Evolutionary conservation across 2,888 invertebrate genomes (phyloP), one percentile per base, ranked within the genome.

Genomic region (Invenusta paracnida): DNA sequence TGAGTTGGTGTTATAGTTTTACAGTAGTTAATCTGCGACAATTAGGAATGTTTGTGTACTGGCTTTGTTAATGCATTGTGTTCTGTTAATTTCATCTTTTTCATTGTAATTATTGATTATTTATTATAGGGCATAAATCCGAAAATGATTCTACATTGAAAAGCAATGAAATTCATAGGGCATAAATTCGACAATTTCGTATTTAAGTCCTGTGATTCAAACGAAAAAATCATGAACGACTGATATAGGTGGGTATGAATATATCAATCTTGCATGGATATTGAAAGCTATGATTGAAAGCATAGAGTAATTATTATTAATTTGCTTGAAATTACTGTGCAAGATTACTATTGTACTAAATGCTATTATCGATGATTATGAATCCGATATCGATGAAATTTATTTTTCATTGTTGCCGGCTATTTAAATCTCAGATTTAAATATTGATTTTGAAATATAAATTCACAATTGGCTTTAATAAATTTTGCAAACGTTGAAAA

Each of bases 401-500:
- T n/a, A n/a, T n/a, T n/a, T n/a, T n/a, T n/a, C n/a, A n/a, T n/a
- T n/a, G n/a, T n/a, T n/a, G n/a, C n/a, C n/a, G n/a, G n/a, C n/a
- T n/a, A n/a, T n/a, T n/a, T n/a, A n/a, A n/a, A n/a, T n/a, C n/a
- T n/a, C n/a, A n/a, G n/a, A n/a, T n/a, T n/a, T n/a, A n/a, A n/a
- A n/a, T n/a, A n/a, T n/a, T n/a, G n/a, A n/a, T n/a, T n/a, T n/a
- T n/a, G n/a, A n/a, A n/a, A n/a, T n/a, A n/a, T n/a, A n/a, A n/a
- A n/a, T n/a, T n/a, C n/a, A n/a, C 48, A 48, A 23, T 13, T 73
- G 73, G 25, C 17, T 73, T 23, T 73, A n/a, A 73, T 73, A n/a
- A 73, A 73, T 23, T 73, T 73, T 73, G 73, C 73, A n/a, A 73
- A 73, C 73, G 73, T 73, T 5, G 2, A 5, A 48, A 73, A 73